Conservation (phyloP, 1,140 invertebrate species). For the Coelopa frigida region DNA sequence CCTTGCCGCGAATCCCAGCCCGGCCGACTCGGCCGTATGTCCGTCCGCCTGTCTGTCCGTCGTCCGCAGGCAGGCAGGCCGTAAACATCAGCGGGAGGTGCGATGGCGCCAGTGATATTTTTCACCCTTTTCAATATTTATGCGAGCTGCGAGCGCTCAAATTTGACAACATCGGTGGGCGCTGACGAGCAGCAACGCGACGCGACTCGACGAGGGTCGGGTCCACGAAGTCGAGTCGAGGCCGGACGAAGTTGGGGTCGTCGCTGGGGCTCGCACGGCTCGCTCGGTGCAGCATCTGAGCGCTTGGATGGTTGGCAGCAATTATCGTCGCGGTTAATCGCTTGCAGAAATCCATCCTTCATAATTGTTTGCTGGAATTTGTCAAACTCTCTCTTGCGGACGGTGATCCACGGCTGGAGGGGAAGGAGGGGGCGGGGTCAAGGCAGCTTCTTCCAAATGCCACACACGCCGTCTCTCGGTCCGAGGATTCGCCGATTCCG, state of each 20-base stretch:
- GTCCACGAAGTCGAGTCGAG: no score
- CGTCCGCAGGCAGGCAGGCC: no score
- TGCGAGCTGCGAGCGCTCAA: neutral
- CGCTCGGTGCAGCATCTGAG: no score
- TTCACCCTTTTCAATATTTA: neutral
- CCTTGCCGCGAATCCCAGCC: no score
- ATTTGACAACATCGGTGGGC: neutral
- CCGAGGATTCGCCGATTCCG: no score
- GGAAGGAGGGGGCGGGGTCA: neutral
- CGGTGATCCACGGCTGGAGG: neutral
- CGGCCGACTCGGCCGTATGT: no score
- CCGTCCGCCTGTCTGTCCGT: no score
- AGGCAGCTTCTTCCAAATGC: neutral
- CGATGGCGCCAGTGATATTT: neutral
- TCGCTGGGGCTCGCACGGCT: no score
- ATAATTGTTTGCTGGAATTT: neutral
- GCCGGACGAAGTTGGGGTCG: no score
- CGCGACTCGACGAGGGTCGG: no score
- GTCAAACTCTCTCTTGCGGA: neutral
- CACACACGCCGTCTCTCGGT: neutral
- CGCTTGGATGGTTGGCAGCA: no score
- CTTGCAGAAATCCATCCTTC: neutral
- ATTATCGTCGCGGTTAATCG: neutral
- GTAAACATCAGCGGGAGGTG: neutral
- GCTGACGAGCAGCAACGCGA: neutral